Evolutionary conservation across 2,888 invertebrate genomes (phyloP).

Genomic region (Trileptium ribeirensis): DNA sequence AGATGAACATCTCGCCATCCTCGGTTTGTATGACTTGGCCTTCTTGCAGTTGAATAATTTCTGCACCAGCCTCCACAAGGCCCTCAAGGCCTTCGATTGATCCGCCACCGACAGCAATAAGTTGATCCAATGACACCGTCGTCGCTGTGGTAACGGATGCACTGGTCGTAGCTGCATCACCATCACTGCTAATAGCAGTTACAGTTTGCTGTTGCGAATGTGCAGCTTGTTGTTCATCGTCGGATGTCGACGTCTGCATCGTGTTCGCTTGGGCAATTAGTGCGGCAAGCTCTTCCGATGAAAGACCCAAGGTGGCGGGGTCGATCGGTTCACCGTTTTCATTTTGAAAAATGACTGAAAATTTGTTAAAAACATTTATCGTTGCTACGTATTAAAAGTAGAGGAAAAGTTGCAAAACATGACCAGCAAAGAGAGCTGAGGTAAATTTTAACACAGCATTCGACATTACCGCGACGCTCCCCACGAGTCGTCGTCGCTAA

Average conservation of each 20-base stretch:
- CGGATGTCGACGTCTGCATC: not conserved
- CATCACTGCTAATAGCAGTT: not conserved
- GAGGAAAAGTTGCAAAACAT: no score
- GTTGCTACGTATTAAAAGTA: no score
- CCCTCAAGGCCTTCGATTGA: not conserved
- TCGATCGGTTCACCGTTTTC: conserved; percentile 20
- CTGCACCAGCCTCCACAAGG: conserved; percentile 5
- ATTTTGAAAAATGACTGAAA: conserved; percentile 9
- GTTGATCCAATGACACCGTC: not conserved
- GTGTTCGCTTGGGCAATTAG: conserved; percentile 11
- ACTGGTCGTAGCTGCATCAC: not conserved
- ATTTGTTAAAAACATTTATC: no score
- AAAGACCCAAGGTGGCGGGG: conserved; percentile 3
- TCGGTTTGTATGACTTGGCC: conserved; percentile 12
- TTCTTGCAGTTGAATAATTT: conserved; percentile 18
- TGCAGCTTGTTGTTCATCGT: no score
- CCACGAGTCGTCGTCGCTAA: no score
- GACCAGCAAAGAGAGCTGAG: no score
- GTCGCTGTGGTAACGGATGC: not conserved
- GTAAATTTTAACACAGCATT: no score
- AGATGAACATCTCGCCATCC: conserved; percentile 17
- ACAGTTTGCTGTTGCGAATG: not conserved
- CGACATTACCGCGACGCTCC: no score
- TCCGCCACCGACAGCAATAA: not conserved
- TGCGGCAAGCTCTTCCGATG: conserved; percentile 13